Evolutionary conservation across 2,113 vertebrate genomes (phyloP).

Genomic region (Oncorhynchus gorbuscha): DNA sequence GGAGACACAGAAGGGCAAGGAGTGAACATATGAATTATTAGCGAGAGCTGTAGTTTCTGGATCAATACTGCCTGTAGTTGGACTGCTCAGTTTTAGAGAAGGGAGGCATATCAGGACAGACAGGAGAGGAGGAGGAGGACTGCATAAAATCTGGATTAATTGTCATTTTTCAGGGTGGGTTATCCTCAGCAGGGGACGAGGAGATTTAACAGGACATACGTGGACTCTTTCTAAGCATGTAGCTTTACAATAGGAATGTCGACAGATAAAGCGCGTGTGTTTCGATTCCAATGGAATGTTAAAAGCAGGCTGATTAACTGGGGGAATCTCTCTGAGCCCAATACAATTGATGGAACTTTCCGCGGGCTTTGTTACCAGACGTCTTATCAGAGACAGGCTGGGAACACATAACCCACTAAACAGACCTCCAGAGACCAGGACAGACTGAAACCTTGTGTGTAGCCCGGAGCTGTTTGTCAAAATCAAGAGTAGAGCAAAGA

Average conservation of each 20-base stretch:
- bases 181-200: background rate
- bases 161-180: background rate
- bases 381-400: constrained; percentile 4
- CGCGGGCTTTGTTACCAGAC: background rate
- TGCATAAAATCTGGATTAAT: constrained; percentile 8
- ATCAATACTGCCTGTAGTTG: constrained; percentile 25
- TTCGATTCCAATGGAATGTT: background rate
- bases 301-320: background rate
- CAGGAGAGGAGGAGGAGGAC: background rate
- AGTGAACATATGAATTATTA: constrained; percentile 18
- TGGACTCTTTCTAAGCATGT: background rate
- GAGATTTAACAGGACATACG: background rate
- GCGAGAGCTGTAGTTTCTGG: background rate
- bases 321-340: background rate
- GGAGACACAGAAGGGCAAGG: background rate
- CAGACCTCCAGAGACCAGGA: background rate
- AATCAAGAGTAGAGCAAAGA: no score
- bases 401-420: background rate
- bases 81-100: constrained; percentile 13
- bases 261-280: background rate
- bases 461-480: no score
- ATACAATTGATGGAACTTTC: background rate
- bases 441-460: background rate
- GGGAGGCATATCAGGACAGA: constrained; percentile 8
- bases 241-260: background rate